Percentiles rank a stretch among this genome's conserved stretches.
Conservation (phyloP, 2,888 invertebrate species). For the Limnephilus auricula region DNA sequence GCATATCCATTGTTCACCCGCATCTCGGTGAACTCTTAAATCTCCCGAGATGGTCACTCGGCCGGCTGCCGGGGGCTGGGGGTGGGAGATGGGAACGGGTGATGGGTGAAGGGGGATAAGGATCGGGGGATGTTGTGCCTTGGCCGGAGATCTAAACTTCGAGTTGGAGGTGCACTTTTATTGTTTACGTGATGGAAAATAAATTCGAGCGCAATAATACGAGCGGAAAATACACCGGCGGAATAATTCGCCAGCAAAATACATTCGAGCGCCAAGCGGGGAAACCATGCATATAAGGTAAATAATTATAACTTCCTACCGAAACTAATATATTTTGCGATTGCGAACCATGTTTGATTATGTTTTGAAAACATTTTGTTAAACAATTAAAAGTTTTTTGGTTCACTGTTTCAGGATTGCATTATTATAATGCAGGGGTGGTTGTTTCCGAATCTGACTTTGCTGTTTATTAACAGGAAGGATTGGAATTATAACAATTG, state of each 20-base stretch:
- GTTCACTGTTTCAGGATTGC: neutral
- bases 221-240: neutral
- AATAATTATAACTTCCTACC: neutral
- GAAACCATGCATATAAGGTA: neutral
- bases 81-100: neutral
- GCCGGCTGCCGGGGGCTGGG: neutral
- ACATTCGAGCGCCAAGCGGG: neutral
- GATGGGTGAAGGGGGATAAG: neutral
- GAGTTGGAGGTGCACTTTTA: slow-evolving; percentile 26
- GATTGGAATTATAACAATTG: too few relatives aligned
- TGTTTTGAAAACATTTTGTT: neutral
- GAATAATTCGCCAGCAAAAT: neutral
- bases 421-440: too few relatives aligned
- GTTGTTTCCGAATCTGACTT: too few relatives aligned
- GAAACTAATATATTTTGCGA: neutral
- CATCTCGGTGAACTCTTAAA: slow-evolving; percentile 27
- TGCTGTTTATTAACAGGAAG: too few relatives aligned
- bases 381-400: neutral
- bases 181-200: slow-evolving; percentile 29
- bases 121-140: neutral
- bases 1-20: slow-evolving; percentile 18
- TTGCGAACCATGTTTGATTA: neutral
- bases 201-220: slow-evolving; percentile 14
- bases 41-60: slow-evolving; percentile 24
- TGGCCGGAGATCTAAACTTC: slow-evolving; percentile 8